Evolutionary conservation across 2,888 invertebrate genomes (phyloP), one percentile per base, ranked within the genome.

Genomic region (Nymphalis polychloros): DNA sequence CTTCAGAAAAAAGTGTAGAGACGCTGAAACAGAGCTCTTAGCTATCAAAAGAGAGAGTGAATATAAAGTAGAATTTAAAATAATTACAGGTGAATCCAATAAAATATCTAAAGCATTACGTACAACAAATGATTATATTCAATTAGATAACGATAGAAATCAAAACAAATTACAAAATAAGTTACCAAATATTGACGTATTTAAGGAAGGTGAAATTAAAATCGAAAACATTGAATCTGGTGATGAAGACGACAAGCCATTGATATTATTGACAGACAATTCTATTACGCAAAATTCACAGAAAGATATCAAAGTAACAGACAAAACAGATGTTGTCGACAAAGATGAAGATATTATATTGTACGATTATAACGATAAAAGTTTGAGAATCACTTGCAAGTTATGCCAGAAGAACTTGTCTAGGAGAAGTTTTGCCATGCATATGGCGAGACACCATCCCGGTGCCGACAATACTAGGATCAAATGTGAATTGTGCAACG

Each of bases 401-500:
- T 41, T 88, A 2, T 88, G 89, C 69, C 77, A 80, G 2, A 84
- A 84, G 47, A 81, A 81, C 20, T 60, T 88, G 35, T 85, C 87
- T 0, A 72, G 79, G 5, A 72, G 84, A 3, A 87, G 87, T 62
- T 74, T 87, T 17, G 79, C 80, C 10, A 55, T 70, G 0, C 89
- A 89, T 48, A 82, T 89, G 77, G 63, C 72, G 0, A 67, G 72
- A 7, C 69, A 73, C 2, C 89, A 88, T 41, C 86, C 87, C 0
- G 85, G 83, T 0, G 81, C 79, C 0, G 86, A 87, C n/a, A 71
- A 72, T 20, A 77, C 81, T 17, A 82, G 72, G 50, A 72, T 77
- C 0, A 83, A 86, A 71, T 88, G 88, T 65, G 84, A 85, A 10
- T 46, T 85, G n/a, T 88, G 88, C 16, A 81, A 85, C 55, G 78